These are phyloP conservation scores for Ryuthela nishihirai DNA, from an alignment of 2,888 invertebrate genomes.

Conservation along the genomic window DNA sequence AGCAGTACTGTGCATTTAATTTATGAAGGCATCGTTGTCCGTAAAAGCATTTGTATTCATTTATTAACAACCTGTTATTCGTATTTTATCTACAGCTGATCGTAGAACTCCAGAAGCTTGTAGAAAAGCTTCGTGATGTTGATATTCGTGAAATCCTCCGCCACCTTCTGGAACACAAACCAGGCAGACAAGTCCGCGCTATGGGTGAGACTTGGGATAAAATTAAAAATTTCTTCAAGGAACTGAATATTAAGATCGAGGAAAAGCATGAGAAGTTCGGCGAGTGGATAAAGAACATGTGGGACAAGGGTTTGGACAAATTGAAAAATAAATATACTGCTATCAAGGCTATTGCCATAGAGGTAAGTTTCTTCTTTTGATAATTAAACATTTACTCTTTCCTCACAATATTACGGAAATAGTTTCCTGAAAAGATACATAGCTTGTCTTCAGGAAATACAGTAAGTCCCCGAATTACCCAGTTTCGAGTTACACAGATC, in stretches of 20 bases:
- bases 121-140: not conserved
- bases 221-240: conserved; percentile 29
- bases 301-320: conserved; percentile 21
- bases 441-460: too few relatives aligned
- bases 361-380: conserved; percentile 9
- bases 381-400: not conserved
- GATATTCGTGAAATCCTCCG: conserved; percentile 12
- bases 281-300: conserved; percentile 23
- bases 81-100: not conserved
- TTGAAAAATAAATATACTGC: conserved; percentile 29
- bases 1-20: too few relatives aligned
- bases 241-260: conserved; percentile 17
- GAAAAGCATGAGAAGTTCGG: conserved; percentile 23
- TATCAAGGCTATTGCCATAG: conserved; percentile 32
- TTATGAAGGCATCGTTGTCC: too few relatives aligned
- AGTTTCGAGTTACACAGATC: too few relatives aligned
- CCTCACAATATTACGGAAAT: too few relatives aligned
- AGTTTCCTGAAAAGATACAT: too few relatives aligned
- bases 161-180: not conserved
- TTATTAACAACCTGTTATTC: not conserved
- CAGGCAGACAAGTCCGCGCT: too few relatives aligned
- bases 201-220: conserved; percentile 19
- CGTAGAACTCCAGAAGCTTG: conserved; percentile 8
- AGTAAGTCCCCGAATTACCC: too few relatives aligned
- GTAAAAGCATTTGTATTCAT: too few relatives aligned